Evolutionary conservation across 2,113 vertebrate species (phyloP), one percentile per base, ranked within the genome.

Genomic region (Neolamprologus sp.): DNA sequence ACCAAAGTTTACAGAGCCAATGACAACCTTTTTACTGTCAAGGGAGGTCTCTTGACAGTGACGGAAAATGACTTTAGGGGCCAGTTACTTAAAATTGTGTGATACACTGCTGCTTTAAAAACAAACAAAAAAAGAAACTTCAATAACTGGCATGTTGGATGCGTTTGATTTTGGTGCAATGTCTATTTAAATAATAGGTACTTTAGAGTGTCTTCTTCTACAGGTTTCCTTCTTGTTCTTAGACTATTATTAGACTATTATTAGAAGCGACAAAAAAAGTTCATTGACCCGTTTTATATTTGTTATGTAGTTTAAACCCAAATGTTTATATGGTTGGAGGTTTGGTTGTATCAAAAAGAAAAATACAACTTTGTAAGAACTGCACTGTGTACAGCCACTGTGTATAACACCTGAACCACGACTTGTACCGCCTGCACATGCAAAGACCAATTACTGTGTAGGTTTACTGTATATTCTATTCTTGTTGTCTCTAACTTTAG

Each of bases 401-500:
- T 68, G 60, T 21, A 51, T 37, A 28, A 82, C 37, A 86, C 37
- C 58, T 84, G 55, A 86, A 86, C 58, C 85, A 63, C 86, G 83
- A 80, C 81, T 81, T 78, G 83, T 55, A 31, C 45, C 57, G 63
- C 84, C 51, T 90, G 85, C 68, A 89, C 90, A 92, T 91, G 90
- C 92, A 92, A 85, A 87, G 79, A 91, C 51, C 82, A 93, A 91
- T 89, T 55, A 91, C 82, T 89, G 81, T 93, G 89, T 88, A 84
- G 55, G 85, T 89, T 92, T 84, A 92, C 82, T 92, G 88, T 91
- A 92, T 88, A 93, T 89, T 88, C 88, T 86, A 86, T 89, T 93
- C 86, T 88, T 85, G 93, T 92, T 94, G 91, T 94, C 93, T 92
- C 91, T 91, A 93, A 94, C 92, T 95, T 96, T 93, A 97, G 97